Evolutionary conservation across 1,140 invertebrate genomes (phyloP), one percentile per base, ranked within the genome.

Genomic region (Drosophila carrolli): DNA sequence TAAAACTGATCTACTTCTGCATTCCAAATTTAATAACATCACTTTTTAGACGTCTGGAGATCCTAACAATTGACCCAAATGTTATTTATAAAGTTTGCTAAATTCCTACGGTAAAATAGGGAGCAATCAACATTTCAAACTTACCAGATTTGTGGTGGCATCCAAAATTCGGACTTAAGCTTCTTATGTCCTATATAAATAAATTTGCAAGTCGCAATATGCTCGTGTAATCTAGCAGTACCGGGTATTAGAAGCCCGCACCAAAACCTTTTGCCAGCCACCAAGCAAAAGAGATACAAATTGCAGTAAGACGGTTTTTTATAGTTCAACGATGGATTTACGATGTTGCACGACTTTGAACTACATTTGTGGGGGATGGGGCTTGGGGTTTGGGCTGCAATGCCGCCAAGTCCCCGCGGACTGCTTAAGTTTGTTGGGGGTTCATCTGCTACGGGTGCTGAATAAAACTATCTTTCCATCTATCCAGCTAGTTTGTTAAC

Each of bases 321-420:
- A 88, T 90, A 88, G 85, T 89, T 90, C 75, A 90, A 85, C 85
- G 81, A 85, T 85, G 85, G 85, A 89, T 90, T 89, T 89, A 90
- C 85, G 75, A 90, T 90, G 81, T 90, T 75, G 85, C 70, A 73
- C 85, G 85, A 89, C 85, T 90, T 90, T 90, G 85, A 89, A 90
- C 85, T 89, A 89, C 81, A 90, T 89, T 89, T 89, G 68, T 59
- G 61, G 57, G 46, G 62, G 66, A 62, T 62, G n/a, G 65, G 58
- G 47, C 41, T 23, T 23, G 23, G 23, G 62, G 66, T 66, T 62
- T 19, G 65, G 58, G 47, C 41, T 35, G 61, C 50, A 65, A 58
- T 38, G 63, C 37, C 38, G 53, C 57, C 54, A 55, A 55, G 32
- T 73, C 65, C 51, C 65, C 65, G 67, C 44, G 56, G 57, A 50